Percentiles rank a stretch among this genome's conserved stretches.
Conservation (phyloP, 2,113 vertebrate genomes). For the Marmota flaviventris region DNA sequence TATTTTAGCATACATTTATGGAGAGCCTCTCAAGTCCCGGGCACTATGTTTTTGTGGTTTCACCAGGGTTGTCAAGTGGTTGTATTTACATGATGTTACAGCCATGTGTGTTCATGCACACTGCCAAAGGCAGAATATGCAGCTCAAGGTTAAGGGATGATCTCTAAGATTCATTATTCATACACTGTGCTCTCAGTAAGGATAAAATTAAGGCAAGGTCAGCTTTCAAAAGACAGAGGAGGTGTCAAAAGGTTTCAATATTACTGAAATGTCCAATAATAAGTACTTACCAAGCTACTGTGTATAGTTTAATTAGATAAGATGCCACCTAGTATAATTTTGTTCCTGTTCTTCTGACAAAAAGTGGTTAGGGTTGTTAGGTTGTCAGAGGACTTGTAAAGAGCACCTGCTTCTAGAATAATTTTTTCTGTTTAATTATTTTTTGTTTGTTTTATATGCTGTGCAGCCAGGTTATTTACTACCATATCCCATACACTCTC, state of each 20-base stretch:
- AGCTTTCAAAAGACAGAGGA: conserved; percentile 1
- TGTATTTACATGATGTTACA: background rate
- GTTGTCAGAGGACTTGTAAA: background rate
- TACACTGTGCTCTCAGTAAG: background rate
- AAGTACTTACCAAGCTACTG: background rate
- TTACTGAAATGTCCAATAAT: background rate
- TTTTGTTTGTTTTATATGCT: background rate
- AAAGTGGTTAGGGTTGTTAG: background rate
- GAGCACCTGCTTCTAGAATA: background rate
- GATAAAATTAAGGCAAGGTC: conserved; percentile 10
- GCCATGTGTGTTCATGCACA: background rate
- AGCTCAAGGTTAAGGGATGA: background rate
- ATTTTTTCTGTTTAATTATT: background rate
- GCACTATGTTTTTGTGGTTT: conserved; percentile 16
- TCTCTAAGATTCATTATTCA: background rate
- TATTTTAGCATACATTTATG: conserved; percentile 11
- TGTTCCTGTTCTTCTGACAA: background rate
- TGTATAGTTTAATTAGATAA: conserved; percentile 24
- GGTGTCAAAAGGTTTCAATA: background rate
- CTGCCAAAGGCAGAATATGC: background rate
- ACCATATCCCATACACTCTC: background rate
- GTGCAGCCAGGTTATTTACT: background rate
- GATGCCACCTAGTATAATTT: background rate
- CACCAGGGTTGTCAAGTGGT: background rate
- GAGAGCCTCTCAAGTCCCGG: background rate